Percentiles rank a stretch among this genome's conserved stretches.
Evolutionary conservation across 1,140 invertebrate species (phyloP).

Genomic region (Trichonephila clavipes): DNA sequence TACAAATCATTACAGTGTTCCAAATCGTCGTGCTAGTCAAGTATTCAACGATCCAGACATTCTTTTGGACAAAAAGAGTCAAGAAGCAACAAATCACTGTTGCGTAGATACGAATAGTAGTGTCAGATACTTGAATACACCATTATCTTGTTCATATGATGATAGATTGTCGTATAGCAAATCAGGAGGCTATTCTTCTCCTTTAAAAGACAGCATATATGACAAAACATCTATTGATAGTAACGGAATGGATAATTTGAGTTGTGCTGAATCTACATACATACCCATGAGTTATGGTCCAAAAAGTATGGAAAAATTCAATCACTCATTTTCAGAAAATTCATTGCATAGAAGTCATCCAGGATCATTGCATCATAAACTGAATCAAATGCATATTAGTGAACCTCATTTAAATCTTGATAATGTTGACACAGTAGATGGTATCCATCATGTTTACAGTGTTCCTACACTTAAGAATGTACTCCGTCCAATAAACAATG

Average conservation of each 20-base stretch:
- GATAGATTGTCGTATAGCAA: conserved; percentile 50
- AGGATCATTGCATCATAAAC: conserved; percentile 31
- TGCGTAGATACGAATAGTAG: neutral
- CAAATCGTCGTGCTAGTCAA: conserved; percentile 80
- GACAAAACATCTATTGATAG: conserved; percentile 37
- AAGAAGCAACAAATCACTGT: conserved; percentile 32
- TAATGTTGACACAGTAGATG: neutral
- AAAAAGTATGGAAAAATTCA: neutral
- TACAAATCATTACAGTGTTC: conserved; percentile 80
- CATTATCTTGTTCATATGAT: conserved; percentile 68
- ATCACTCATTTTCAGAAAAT: conserved; percentile 64
- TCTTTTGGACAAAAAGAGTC: conserved; percentile 27
- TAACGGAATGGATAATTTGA: conserved; percentile 17
- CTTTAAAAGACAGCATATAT: conserved; percentile 33
- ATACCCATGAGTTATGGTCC: neutral
- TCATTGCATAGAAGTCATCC: conserved; percentile 55
- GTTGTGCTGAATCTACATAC: conserved; percentile 23
- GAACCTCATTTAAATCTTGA: conserved; percentile 60
- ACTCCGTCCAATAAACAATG: conserved; percentile 26
- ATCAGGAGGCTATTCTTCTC: neutral
- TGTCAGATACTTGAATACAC: conserved; percentile 29
- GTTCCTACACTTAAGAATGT: conserved; percentile 35
- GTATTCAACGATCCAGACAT: conserved; percentile 79
- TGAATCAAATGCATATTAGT: conserved; percentile 59
- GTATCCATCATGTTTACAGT: conserved; percentile 54